A percentile compares a stretch with the other conserved stretches of the same genome.
These are phyloP conservation scores for Ceratosolen solmsi DNA, from an alignment of 1,140 invertebrate species.

Conservation along the genomic window DNA sequence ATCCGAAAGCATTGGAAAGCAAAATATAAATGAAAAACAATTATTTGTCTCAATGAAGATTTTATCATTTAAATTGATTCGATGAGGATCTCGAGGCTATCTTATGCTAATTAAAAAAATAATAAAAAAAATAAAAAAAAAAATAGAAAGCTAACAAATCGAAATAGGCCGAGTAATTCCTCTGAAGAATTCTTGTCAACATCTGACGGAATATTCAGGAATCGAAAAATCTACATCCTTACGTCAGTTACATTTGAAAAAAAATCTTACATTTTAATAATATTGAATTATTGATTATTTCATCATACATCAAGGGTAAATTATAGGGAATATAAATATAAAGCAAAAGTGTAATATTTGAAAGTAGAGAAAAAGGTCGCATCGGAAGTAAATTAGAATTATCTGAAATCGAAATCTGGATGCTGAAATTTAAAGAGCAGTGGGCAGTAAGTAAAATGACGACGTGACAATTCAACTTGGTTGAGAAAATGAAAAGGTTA, in stretches of 20 bases:
- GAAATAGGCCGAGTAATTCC: background rate
- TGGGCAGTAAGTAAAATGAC: background rate
- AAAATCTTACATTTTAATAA: no score
- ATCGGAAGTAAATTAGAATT: no score
- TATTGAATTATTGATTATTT: no score
- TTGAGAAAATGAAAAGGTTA: background rate
- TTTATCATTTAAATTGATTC: background rate
- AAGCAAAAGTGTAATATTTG: background rate
- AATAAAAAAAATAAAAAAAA: background rate
- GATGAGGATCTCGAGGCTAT: background rate
- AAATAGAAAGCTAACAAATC: background rate
- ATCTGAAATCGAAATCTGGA: background rate
- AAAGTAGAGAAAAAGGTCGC: background rate
- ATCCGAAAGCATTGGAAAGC: background rate
- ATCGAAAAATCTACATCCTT: background rate
- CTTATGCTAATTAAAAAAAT: background rate
- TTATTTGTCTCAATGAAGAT: background rate
- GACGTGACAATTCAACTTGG: background rate
- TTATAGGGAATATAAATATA: background rate
- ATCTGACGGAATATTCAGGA: background rate
- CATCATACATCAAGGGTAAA: background rate
- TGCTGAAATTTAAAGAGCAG: background rate
- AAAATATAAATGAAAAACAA: background rate
- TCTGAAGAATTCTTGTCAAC: background rate
- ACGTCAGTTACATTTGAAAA: background rate